Percentiles rank a stretch among this genome's conserved stretches.
phyloP scores from a whole-genome alignment of 1,140 invertebrate species.

The Diachasmimorpha longicaudata region DNA sequence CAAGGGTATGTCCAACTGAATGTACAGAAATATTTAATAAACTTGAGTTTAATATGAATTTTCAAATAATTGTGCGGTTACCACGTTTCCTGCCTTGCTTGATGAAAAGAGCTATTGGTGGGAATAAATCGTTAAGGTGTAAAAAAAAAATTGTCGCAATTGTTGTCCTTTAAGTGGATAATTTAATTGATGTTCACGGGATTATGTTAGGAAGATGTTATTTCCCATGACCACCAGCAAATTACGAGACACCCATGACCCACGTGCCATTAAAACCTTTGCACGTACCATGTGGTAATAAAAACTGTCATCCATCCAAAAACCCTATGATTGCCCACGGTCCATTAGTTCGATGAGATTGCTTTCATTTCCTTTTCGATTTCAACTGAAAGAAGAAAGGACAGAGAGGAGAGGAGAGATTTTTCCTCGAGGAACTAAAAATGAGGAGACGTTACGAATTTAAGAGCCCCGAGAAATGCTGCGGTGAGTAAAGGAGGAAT shows the following conservation, averaged over 20 bases:
- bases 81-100: background rate
- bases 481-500: slow-evolving; percentile 3
- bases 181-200: too few relatives aligned
- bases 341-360: background rate
- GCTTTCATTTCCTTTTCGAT: background rate
- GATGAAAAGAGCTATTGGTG: background rate
- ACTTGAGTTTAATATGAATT: slow-evolving; percentile 10
- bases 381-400: background rate
- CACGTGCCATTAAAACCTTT: background rate
- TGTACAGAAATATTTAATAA: slow-evolving; percentile 29
- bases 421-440: background rate
- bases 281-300: background rate
- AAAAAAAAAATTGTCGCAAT: too few relatives aligned
- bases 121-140: background rate
- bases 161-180: too few relatives aligned
- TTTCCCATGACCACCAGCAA: background rate
- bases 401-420: too few relatives aligned
- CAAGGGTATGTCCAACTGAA: slow-evolving; percentile 21
- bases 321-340: background rate
- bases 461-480: slow-evolving; percentile 23
- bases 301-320: background rate
- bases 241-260: background rate
- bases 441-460: slow-evolving; percentile 23
- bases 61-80: background rate
- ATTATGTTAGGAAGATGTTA: background rate